Percentiles rank a stretch among this genome's conserved stretches.
Evolutionary conservation across 2,888 invertebrate species (phyloP).

Genomic region (Apodemia zela): DNA sequence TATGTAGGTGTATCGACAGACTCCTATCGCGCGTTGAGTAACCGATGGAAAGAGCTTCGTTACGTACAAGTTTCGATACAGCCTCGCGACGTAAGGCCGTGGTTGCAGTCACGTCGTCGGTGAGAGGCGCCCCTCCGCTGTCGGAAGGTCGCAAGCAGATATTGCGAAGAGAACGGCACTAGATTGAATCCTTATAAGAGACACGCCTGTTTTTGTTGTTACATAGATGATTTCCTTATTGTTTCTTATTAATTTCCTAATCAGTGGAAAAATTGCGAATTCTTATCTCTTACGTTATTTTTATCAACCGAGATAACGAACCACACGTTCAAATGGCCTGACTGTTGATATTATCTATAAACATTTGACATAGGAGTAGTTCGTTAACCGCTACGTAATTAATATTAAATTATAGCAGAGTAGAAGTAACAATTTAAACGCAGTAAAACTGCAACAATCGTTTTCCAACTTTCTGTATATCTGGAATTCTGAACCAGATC

Average conservation of each 20-base stretch:
- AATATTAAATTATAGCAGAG: constrained; percentile 28
- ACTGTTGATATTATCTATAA: constrained; percentile 53
- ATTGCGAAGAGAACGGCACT: constrained; percentile 72
- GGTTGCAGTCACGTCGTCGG: constrained; percentile 77
- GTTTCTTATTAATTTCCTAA: constrained; percentile 3
- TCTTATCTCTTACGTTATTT: constrained; percentile 26
- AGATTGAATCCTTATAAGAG: constrained; percentile 68
- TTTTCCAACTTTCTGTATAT: no score
- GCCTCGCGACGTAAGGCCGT: constrained; percentile 78
- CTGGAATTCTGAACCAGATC: no score
- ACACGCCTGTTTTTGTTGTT: constrained; percentile 43
- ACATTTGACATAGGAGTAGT: constrained; percentile 50
- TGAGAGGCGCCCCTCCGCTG: constrained; percentile 76
- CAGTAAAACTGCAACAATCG: no score
- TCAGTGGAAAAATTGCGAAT: constrained; percentile 21
- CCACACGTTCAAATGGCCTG: constrained; percentile 47
- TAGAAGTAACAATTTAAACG: no score
- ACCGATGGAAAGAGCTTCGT: constrained; percentile 75
- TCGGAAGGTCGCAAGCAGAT: constrained; percentile 72
- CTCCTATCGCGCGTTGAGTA: constrained; percentile 73
- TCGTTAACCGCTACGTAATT: constrained; percentile 56
- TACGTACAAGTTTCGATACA: constrained; percentile 78
- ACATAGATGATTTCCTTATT: constrained; percentile 13
- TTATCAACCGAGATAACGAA: constrained; percentile 52
- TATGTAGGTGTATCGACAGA: constrained; percentile 59